Evolutionary conservation across 2,797 vertebrate species (phyloP).

Genomic region (Margarornis squamiger): DNA sequence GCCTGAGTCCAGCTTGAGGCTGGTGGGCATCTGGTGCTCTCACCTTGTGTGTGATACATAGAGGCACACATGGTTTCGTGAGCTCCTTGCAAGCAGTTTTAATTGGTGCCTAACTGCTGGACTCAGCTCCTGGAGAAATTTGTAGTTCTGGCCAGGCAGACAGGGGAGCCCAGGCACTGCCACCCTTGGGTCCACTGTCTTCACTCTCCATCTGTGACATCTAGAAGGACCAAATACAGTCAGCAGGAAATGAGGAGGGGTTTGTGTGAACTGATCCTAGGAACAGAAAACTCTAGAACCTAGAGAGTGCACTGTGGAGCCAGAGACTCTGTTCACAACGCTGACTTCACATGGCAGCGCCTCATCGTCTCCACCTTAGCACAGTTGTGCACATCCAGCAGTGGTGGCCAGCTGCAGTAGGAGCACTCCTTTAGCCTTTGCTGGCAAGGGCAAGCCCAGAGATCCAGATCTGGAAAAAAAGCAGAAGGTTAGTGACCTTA

Average conservation of each 20-base stretch:
- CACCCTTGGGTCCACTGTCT: not conserved
- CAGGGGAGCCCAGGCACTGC: not conserved
- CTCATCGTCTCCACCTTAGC: not conserved
- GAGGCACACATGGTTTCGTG: not conserved
- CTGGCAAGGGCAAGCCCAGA: not conserved
- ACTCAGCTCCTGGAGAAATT: not conserved
- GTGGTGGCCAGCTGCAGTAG: not conserved
- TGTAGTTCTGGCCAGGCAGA: not conserved
- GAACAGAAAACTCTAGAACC: not conserved
- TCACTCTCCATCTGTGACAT: not conserved
- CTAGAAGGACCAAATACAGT: not conserved
- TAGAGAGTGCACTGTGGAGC: not conserved
- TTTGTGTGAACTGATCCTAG: not conserved
- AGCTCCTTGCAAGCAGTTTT: not conserved
- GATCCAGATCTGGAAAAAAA: not conserved
- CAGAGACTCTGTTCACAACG: not conserved
- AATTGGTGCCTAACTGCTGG: not conserved
- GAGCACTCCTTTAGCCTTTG: not conserved
- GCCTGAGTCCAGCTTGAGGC: not conserved
- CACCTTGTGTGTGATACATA: not conserved
- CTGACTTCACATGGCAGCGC: not conserved
- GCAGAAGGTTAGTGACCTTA: not conserved
- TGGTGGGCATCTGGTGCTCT: not conserved
- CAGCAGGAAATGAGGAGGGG: not conserved
- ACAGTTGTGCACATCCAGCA: not conserved